Percentiles rank a stretch among this genome's conserved stretches.
Conservation (phyloP, 1,140 invertebrate genomes). For the Augochlora pura region DNA sequence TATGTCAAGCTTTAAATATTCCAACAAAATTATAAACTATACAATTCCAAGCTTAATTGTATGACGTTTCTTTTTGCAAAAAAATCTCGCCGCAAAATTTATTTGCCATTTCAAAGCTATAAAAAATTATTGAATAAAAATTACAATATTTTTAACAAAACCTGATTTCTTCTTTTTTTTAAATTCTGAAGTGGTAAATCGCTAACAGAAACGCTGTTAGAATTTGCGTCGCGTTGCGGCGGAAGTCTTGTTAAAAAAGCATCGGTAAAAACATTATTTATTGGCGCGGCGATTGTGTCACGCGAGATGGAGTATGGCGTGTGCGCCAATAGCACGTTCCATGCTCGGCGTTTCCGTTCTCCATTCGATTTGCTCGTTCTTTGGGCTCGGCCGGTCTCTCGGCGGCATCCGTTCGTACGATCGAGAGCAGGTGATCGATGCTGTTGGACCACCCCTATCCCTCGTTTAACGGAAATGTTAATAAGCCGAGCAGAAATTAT, state of each 20-base stretch:
- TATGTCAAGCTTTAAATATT: no score
- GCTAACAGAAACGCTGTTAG: not conserved
- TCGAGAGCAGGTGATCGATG: slow-evolving; percentile 28
- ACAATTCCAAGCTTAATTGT: no score
- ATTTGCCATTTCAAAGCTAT: no score
- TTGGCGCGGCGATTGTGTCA: not conserved
- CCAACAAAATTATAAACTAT: no score
- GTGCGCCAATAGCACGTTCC: slow-evolving; percentile 12
- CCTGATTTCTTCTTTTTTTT: no score
- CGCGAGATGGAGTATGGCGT: not conserved
- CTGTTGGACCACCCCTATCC: no score
- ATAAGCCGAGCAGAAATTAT: no score
- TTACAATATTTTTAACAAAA: no score
- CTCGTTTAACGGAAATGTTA: not conserved
- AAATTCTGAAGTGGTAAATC: no score
- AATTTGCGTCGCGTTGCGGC: not conserved
- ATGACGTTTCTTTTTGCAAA: no score
- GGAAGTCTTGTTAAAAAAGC: not conserved
- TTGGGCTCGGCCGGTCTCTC: slow-evolving; percentile 23
- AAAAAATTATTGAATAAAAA: no score
- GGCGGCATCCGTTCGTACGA: slow-evolving; percentile 26
- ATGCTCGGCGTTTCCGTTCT: slow-evolving; percentile 47
- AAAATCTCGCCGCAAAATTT: no score
- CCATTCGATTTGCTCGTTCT: slow-evolving; percentile 28
- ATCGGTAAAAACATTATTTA: not conserved